Evolutionary conservation across 2,797 vertebrate genomes (phyloP).

Genomic region (Mus spretus): DNA sequence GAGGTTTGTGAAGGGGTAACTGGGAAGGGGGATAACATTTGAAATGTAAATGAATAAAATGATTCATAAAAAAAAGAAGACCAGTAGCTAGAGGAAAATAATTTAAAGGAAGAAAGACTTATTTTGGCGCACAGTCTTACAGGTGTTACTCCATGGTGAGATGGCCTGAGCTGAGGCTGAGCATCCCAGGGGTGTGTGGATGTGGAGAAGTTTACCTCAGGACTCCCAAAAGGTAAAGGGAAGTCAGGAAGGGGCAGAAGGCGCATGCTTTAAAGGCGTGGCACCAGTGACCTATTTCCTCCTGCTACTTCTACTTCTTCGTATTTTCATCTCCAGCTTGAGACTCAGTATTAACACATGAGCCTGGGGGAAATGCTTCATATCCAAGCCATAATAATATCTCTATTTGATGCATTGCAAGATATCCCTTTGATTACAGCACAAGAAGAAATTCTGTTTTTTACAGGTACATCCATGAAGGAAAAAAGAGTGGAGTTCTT

Average conservation of each 20-base stretch:
- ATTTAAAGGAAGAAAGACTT: background rate
- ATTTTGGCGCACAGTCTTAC: background rate
- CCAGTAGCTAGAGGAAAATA: background rate
- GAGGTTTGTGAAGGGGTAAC: too few relatives aligned
- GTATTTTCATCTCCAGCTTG: background rate
- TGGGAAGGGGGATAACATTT: too few relatives aligned
- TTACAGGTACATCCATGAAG: background rate
- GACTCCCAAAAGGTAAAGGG: background rate
- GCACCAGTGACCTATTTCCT: background rate
- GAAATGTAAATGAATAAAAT: too few relatives aligned
- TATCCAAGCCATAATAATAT: background rate
- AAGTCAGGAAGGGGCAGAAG: background rate
- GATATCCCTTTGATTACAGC: background rate
- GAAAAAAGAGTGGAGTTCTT: background rate
- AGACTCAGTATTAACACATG: background rate
- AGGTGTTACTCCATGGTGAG: background rate
- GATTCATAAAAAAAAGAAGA: background rate
- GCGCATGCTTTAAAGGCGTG: too few relatives aligned
- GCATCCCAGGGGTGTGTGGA: background rate
- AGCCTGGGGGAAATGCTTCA: background rate
- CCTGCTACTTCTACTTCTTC: background rate
- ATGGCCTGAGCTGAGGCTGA: background rate
- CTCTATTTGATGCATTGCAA: background rate
- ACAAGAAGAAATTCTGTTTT: background rate
- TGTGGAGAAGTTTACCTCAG: background rate